Conservation (phyloP, 2,113 vertebrate species). For the Gnathonemus echidnorhynchus region DNA sequence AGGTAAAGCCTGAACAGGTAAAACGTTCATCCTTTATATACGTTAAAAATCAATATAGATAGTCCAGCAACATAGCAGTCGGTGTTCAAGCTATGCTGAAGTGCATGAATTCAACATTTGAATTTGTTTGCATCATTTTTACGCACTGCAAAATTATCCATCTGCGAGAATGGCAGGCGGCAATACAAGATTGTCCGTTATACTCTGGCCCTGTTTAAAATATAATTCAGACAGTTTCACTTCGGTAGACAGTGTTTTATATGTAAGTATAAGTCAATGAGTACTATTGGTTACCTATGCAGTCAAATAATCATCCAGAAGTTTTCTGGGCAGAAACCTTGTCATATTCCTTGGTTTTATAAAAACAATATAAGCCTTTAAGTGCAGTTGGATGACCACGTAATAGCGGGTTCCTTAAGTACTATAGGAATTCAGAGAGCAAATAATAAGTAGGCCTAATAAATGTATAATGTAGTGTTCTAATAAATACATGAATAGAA, state of each 20-base stretch:
- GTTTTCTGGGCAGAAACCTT: neutral
- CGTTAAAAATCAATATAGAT: neutral
- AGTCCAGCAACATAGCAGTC: neutral
- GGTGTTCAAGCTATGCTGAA: neutral
- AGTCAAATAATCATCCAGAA: neutral
- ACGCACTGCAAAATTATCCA: neutral
- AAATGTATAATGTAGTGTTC: neutral
- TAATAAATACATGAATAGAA: neutral
- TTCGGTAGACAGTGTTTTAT: neutral
- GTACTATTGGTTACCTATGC: neutral
- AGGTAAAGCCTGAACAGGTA: neutral
- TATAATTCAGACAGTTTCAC: neutral
- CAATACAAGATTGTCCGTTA: neutral
- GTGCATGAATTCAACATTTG: neutral
- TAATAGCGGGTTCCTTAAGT: conserved; percentile 14
- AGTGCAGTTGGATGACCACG: neutral
- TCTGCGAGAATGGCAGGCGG: neutral
- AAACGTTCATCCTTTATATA: neutral
- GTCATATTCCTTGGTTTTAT: neutral
- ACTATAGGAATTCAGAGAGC: conserved; percentile 1
- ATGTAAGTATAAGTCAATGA: neutral
- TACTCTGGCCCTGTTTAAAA: neutral
- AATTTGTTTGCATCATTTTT: neutral
- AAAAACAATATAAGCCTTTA: neutral
- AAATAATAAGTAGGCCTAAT: conserved; percentile 24